Base-by-base conservation (phyloP, 2,113 vertebrate species). In the Thunnus thynnus region DNA sequence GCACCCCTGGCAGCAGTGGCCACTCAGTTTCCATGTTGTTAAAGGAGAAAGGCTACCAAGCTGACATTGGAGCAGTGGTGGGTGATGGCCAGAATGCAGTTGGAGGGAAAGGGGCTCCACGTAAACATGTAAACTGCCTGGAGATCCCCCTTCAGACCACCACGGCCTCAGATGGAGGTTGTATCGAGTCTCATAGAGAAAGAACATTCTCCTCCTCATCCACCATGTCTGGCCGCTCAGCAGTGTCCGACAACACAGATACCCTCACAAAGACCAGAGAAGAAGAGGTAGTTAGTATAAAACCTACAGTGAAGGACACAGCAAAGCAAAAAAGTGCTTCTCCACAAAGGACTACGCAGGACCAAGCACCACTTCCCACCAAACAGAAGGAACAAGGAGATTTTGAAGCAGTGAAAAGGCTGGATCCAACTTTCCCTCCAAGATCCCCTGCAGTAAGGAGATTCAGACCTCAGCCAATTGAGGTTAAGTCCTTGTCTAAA, bases 11-110 rank as follows among this genome's bases (percentile, higher is more conserved):
- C 20, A 70, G 83, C 57, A 85, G 84, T 71, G 89, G 93, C 18
- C 94, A 95, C 76, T 95, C 94, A 3, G 94, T 96, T 52, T 96
- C 95, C 36, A 95, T 94, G 94, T 78, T 96, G 54, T 18, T 94
- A 61, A 96, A 95, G 82, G 95, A 95, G 68, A 96, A 96, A 85
- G 95, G 95, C 44, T 96, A 94, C 88, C 95, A 96, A 66, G 95
- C 95, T 74, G 95, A 96, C 54, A 96, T 96, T 65, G 95, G 95
- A 73, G 86, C 93, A 70, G 86, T 94, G 60, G 82, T 95, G 12
- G 90, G 92, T 46, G 92, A 94, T 11, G 70, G 75, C 52, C 79
- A 89, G 36, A 90, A 80, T 69, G 80, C 76, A 46, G 51, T 50
- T 66, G 81, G 13, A 71, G 80, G 27, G 46, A 87, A 72, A 76